phyloP scores from a whole-genome alignment of 2,113 vertebrate genomes.

The Amphilophus citrinellus region DNA sequence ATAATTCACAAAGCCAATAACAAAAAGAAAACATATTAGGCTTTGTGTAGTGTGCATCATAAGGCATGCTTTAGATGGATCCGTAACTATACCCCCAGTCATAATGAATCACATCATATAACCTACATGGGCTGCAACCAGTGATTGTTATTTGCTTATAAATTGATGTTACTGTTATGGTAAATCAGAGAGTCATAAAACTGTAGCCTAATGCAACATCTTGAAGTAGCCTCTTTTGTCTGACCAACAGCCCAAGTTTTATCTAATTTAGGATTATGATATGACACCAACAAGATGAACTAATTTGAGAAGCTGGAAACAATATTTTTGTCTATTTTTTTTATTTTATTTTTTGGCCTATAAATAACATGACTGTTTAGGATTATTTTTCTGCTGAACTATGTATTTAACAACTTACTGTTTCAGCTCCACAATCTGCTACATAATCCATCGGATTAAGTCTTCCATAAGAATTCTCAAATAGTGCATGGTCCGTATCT shows the following conservation, averaged over 20 bases:
- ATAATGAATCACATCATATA: conserved; percentile 39
- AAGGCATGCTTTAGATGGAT: conserved; percentile 51
- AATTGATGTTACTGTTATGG: conserved; percentile 4
- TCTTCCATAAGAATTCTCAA: conserved; percentile 29
- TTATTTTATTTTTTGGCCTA: neutral
- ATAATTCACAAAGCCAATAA: conserved; percentile 71
- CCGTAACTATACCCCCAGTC: conserved; percentile 32
- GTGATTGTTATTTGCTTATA: neutral
- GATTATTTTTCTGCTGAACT: neutral
- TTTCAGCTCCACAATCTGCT: neutral
- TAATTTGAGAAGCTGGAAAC: neutral
- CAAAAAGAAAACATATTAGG: conserved; percentile 71
- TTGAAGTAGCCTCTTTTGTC: conserved; percentile 5
- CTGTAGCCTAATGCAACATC: neutral
- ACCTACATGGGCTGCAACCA: neutral
- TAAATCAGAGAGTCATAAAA: neutral
- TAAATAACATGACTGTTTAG: neutral
- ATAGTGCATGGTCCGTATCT: conserved; percentile 27
- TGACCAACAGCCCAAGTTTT: neutral
- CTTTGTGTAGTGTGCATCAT: conserved; percentile 55
- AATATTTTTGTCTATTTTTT: neutral
- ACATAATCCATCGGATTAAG: neutral
- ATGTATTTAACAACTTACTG: neutral
- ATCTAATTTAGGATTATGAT: neutral
- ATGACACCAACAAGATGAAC: neutral